These are phyloP conservation scores for Trachurus trachurus DNA, from an alignment of 2,797 vertebrate species.

Conservation along the genomic window DNA sequence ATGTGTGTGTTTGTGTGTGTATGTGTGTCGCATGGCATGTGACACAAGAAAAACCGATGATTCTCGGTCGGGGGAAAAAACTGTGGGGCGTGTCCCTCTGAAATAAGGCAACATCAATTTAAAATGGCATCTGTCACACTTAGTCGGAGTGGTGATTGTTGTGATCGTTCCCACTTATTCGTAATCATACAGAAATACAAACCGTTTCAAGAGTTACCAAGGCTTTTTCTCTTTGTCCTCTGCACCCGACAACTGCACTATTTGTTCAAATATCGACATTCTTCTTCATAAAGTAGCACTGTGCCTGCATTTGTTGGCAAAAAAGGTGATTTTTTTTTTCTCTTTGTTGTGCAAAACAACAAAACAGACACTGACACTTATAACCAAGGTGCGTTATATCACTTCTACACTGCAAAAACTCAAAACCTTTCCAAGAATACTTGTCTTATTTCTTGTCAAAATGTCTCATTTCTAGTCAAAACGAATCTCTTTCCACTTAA, in stretches of 20 bases:
- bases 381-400: constrained; percentile 69
- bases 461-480: no score
- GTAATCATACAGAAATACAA: constrained; percentile 63
- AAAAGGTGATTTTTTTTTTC: constrained; percentile 39
- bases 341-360: constrained; percentile 78
- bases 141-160: constrained; percentile 72
- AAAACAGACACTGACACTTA: constrained; percentile 69
- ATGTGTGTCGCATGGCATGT: constrained; percentile 53
- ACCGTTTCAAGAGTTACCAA: constrained; percentile 51
- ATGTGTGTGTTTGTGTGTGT: constrained; percentile 63
- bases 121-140: constrained; percentile 82
- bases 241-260: constrained; percentile 32
- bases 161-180: constrained; percentile 60
- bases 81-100: constrained; percentile 75
- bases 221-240: constrained; percentile 32
- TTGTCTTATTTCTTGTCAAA: no score
- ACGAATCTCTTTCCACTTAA: no score
- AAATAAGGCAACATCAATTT: constrained; percentile 86
- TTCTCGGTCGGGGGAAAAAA: constrained; percentile 61
- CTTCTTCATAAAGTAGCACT: constrained; percentile 65
- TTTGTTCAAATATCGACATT: constrained; percentile 71
- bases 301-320: constrained; percentile 72
- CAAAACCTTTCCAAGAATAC: no score
- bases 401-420: no score
- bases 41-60: constrained; percentile 61